A percentile compares a stretch with the other conserved stretches of the same genome.
Conservation (phyloP, 2,797 vertebrate species). For the Malurus leucopterus region DNA sequence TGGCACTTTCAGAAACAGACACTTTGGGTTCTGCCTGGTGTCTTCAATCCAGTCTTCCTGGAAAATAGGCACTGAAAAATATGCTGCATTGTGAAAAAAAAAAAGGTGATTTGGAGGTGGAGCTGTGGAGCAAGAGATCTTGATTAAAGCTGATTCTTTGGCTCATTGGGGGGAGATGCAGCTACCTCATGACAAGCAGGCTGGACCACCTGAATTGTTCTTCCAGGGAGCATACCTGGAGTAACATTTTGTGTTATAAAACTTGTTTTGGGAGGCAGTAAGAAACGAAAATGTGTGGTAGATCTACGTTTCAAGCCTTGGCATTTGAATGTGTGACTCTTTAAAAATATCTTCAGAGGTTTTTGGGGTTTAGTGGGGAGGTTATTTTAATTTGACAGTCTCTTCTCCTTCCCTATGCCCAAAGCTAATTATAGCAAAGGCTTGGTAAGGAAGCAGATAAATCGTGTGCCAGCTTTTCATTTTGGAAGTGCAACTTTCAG, state of each 20-base stretch:
- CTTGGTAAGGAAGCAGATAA: constrained; percentile 26
- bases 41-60: background rate
- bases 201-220: background rate
- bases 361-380: background rate
- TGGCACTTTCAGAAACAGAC: background rate
- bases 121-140: background rate
- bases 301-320: background rate
- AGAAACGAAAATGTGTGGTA: background rate
- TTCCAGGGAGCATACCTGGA: background rate
- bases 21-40: background rate
- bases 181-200: background rate
- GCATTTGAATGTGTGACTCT: background rate
- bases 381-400: background rate
- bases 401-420: constrained; percentile 2
- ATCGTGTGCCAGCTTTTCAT: constrained; percentile 14
- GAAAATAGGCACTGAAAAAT: background rate
- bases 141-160: background rate
- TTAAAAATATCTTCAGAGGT: background rate
- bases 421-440: constrained; percentile 8
- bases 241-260: background rate
- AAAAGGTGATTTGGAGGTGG: background rate
- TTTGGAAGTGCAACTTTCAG: constrained; percentile 26
- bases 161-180: background rate
- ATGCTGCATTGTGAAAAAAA: background rate
- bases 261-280: background rate